Conservation (phyloP, 2,113 vertebrate genomes). For the Genyomyrus donnyi region DNA sequence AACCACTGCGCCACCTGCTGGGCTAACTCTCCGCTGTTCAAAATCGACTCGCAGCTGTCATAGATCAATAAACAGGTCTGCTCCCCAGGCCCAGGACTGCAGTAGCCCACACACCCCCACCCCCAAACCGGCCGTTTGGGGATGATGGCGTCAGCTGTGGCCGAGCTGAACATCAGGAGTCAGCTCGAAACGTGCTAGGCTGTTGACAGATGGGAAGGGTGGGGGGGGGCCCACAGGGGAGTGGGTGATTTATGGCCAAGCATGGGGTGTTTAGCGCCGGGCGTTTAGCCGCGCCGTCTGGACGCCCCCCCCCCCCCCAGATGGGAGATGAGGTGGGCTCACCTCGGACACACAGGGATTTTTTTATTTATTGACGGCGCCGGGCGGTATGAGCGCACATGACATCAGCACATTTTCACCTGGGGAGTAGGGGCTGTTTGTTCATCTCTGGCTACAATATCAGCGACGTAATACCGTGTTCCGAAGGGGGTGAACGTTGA, state of each 20-base stretch:
- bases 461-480: not conserved
- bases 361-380: not conserved
- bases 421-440: not conserved
- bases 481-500: no score
- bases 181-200: constrained; percentile 48
- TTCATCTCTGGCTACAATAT: not conserved
- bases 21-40: not conserved
- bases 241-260: constrained; percentile 54
- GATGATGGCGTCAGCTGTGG: constrained; percentile 12
- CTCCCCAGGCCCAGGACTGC: not conserved
- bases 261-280: constrained; percentile 38
- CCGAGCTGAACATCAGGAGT: constrained; percentile 47
- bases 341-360: not conserved
- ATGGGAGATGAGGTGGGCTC: not conserved
- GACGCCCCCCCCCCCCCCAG: not conserved
- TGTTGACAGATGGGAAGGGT: constrained; percentile 60
- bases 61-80: not conserved
- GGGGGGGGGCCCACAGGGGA: constrained; percentile 38
- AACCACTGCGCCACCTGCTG: not conserved
- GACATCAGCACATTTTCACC: not conserved
- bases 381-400: not conserved
- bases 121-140: not conserved
- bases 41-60: not conserved
- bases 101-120: not conserved
- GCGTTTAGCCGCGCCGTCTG: not conserved